Conservation (phyloP, 2,797 vertebrate genomes). For the Graptemys geographica region DNA sequence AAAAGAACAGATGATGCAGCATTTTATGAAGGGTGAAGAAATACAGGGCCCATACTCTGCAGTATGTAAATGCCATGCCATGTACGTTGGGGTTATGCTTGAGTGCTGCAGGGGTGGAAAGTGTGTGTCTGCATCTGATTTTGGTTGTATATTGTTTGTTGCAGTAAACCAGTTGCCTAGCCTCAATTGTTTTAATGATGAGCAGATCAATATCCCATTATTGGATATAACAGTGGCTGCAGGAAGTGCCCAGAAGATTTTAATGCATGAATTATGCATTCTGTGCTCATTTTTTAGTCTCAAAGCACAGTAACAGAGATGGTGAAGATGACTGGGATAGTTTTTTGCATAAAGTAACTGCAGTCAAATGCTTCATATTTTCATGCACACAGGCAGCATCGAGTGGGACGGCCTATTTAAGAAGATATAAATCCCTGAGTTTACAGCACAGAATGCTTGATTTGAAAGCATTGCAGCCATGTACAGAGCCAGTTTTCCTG, state of each 20-base stretch:
- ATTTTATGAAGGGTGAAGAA: conserved; percentile 67
- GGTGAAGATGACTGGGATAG: conserved; percentile 79
- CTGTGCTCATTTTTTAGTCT: conserved; percentile 80
- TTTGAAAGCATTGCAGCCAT: conserved; percentile 75
- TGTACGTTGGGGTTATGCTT: conserved; percentile 29
- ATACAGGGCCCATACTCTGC: conserved; percentile 40
- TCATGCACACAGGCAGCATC: conserved; percentile 77
- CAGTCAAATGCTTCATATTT: conserved; percentile 82
- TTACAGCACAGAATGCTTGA: conserved; percentile 77
- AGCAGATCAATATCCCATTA: conserved; percentile 86
- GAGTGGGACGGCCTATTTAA: conserved; percentile 75
- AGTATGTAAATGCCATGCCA: conserved; percentile 45
- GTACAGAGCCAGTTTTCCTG: conserved; percentile 69
- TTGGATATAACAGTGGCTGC: conserved; percentile 77
- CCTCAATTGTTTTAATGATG: conserved; percentile 76
- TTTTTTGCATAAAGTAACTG: conserved; percentile 82
- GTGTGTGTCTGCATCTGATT: conserved; percentile 53
- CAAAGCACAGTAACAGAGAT: conserved; percentile 76
- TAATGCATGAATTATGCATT: conserved; percentile 87
- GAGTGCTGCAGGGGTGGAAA: conserved; percentile 58
- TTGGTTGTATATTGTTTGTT: conserved; percentile 67
- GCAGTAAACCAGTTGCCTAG: conserved; percentile 72
- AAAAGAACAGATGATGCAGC: conserved; percentile 54
- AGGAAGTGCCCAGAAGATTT: conserved; percentile 83
- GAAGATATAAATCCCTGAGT: conserved; percentile 75